These are phyloP conservation scores for Pipistrellus pipistrellus DNA, from an alignment of 2,797 vertebrate genomes.

Conservation along the genomic window DNA sequence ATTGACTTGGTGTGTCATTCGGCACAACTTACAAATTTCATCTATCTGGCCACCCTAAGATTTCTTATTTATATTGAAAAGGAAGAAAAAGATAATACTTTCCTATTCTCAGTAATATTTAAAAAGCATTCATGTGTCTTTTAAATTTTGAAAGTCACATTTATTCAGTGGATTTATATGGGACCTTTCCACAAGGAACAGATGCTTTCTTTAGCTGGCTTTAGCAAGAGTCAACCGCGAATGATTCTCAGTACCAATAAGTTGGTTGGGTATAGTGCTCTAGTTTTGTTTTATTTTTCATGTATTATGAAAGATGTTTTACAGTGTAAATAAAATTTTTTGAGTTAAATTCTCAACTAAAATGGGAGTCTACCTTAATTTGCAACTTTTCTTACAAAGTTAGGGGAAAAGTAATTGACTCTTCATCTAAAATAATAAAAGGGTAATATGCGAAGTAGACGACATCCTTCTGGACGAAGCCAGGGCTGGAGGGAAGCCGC, in stretches of 20 bases:
- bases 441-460: too few species aligned
- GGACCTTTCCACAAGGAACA: neutral
- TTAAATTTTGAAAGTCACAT: neutral
- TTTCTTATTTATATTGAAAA: conserved; percentile 49
- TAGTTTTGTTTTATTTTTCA: conserved; percentile 46
- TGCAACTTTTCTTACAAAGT: conserved; percentile 22
- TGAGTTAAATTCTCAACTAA: neutral
- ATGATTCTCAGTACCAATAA: neutral
- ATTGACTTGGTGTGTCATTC: neutral
- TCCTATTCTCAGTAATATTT: neutral
- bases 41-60: neutral
- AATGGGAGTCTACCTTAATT: neutral
- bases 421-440: neutral
- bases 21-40: neutral
- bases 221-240: neutral
- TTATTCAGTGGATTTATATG: neutral
- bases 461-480: too few species aligned
- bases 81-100: neutral
- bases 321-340: conserved; percentile 10
- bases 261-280: neutral
- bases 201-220: neutral
- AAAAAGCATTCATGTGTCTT: neutral
- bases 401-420: neutral
- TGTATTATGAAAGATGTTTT: conserved; percentile 19
- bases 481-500: too few species aligned